These are phyloP conservation scores for Coleophora deauratella DNA, from an alignment of 2,888 invertebrate species.

Conservation along the genomic window DNA sequence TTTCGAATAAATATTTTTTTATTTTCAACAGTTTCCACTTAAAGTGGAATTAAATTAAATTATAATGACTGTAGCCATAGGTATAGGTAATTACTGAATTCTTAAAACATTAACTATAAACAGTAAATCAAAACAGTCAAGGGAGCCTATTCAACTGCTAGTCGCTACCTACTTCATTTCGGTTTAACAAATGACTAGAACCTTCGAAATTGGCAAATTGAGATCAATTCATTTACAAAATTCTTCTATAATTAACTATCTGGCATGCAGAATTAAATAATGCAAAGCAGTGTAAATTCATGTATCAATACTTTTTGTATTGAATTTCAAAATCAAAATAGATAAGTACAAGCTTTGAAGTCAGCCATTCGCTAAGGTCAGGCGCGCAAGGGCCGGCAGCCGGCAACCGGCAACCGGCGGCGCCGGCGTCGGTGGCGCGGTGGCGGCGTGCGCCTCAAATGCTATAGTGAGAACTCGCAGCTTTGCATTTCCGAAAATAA, in stretches of 20 bases:
- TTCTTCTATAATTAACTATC: slow-evolving; percentile 54
- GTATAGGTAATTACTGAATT: no score
- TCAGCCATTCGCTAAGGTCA: slow-evolving; percentile 67
- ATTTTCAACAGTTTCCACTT: no score
- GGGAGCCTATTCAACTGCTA: no score
- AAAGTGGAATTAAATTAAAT: no score
- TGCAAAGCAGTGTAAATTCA: slow-evolving; percentile 68
- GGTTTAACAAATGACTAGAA: no score
- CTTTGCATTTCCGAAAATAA: slow-evolving; percentile 37
- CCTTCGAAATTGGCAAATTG: slow-evolving; percentile 2
- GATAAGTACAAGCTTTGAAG: slow-evolving; percentile 62
- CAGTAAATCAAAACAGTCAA: no score
- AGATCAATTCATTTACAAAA: slow-evolving; percentile 42
- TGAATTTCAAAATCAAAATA: slow-evolving; percentile 28
- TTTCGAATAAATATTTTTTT: no score
- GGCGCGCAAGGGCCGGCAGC: slow-evolving; percentile 40
- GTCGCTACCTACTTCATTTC: no score
- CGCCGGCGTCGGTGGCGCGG: no score
- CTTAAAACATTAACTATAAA: no score
- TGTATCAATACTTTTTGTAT: slow-evolving; percentile 32
- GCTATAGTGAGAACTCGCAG: slow-evolving; percentile 56
- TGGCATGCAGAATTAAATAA: slow-evolving; percentile 69
- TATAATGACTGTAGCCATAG: no score
- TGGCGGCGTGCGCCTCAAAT: slow-evolving; percentile 41
- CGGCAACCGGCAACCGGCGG: slow-evolving; percentile 46